phyloP scores from a whole-genome alignment of 2,113 vertebrate genomes.

The Odocoileus hemionus region DNA sequence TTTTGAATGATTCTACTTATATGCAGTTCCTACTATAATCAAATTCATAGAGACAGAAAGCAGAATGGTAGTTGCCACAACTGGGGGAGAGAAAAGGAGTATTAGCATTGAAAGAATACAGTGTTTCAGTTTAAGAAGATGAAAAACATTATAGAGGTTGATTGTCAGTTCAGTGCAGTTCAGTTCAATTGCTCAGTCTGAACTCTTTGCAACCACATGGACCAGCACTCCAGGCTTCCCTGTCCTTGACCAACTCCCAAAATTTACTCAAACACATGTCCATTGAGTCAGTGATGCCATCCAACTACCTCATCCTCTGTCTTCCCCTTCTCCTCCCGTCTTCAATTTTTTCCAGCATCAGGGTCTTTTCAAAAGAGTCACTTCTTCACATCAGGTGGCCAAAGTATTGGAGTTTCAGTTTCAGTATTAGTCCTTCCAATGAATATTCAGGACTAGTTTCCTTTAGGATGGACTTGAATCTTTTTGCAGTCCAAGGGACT shows the following conservation, averaged over 20 bases:
- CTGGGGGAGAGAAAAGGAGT: not conserved
- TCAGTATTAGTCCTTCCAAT: not conserved
- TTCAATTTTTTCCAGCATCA: not conserved
- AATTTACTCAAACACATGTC: not conserved
- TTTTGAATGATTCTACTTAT: not conserved
- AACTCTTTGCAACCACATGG: not conserved
- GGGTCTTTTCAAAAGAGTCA: not conserved
- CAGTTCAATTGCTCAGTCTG: not conserved
- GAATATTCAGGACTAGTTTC: not conserved
- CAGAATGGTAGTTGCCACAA: not conserved
- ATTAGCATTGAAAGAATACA: not conserved
- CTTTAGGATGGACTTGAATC: not conserved
- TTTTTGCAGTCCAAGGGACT: not conserved
- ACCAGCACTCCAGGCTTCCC: not conserved
- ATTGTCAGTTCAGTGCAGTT: not conserved
- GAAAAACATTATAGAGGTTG: not conserved
- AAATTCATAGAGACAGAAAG: not conserved
- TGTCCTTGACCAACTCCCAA: not conserved
- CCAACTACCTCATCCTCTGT: not conserved
- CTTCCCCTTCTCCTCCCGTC: accelerated
- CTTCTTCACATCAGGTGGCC: not conserved
- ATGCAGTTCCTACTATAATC: not conserved
- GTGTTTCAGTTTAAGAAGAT: not conserved
- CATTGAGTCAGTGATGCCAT: not conserved
- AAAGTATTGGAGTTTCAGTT: not conserved